Evolutionary conservation across 2,797 vertebrate genomes (phyloP), one percentile per base, ranked within the genome.

Genomic region (Pangasius mekongensis): DNA sequence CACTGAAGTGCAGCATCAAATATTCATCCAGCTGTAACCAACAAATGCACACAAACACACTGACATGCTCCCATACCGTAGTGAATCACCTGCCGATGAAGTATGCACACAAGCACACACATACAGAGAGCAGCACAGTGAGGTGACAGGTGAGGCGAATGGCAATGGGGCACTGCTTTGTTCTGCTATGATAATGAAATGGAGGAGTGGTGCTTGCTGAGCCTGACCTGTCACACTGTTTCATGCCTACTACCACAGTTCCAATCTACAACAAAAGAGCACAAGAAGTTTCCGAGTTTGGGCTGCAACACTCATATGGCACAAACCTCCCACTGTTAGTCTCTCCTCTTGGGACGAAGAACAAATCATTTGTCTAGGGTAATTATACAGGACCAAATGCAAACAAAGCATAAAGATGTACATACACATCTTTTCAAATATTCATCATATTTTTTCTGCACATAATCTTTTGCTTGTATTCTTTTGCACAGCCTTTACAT

Each of bases 101-200:
- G 77, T 77, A 87, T 85, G 88, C 83, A 47, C 5, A 69, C n/a
- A 64, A 18, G 85, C 77, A 85, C 16, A 66, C 71, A 84, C 64
- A 91, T 87, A 81, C 14, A 78, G 52, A 86, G 36, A 87, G 89
- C 62, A 43, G 7, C 83, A 84, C 58, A 82, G 56, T 56, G 22
- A 80, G 74, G 84, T 86, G 89, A 88, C 86, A 85, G 88, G 86
- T 81, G 74, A 78, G 81, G 86, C 9, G 33, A 58, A 33, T 82
- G 64, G 80, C 64, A 69, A 87, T 77, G 73, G 81, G 91, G 84
- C 88, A 54, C 89, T 86, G 88, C 91, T 94, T 92, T 92, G 78
- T 93, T 94, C 92, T 89, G 83, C 87, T 83, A 92, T 76, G 86
- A 92, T 94, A 93, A 95, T 96, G 94, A 96, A 95, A 94, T 94